Conservation (phyloP, 2,797 vertebrate species). For the Dryobates pubescens region DNA sequence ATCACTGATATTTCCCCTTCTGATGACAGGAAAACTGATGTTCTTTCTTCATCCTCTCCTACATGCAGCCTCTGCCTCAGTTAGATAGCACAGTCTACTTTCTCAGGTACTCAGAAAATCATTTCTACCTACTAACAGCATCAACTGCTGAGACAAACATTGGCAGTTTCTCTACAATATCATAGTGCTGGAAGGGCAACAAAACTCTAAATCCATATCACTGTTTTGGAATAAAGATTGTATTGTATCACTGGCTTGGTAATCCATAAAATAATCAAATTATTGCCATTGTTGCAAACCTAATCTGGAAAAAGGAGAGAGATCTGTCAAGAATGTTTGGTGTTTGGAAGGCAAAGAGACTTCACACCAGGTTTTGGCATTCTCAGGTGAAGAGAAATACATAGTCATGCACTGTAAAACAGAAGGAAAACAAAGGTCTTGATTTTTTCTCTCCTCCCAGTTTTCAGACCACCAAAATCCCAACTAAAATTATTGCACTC, state of each 20-base stretch:
- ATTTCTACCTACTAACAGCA: not conserved
- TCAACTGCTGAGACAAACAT: not conserved
- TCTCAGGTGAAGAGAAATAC: not conserved
- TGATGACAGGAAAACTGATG: conserved; percentile 13
- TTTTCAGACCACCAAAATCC: not conserved
- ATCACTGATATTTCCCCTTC: not conserved
- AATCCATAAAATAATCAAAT: not conserved
- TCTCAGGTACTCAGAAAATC: not conserved
- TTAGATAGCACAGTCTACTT: not conserved
- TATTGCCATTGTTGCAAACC: not conserved
- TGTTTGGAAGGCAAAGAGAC: not conserved
- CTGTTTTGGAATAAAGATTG: not conserved
- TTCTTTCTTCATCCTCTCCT: not conserved
- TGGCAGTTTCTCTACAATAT: not conserved
- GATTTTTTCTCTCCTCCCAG: not conserved
- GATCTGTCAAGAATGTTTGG: not conserved
- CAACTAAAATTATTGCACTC: not conserved
- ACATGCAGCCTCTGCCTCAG: not conserved
- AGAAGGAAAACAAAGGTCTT: not conserved
- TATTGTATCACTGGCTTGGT: not conserved
- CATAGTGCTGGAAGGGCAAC: not conserved
- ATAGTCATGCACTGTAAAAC: not conserved
- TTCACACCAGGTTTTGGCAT: not conserved
- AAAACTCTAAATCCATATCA: not conserved
- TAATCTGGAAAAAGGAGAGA: not conserved